phyloP scores from a whole-genome alignment of 1,140 invertebrate species.

The Hermatobates lingyangjiaoensis region DNA sequence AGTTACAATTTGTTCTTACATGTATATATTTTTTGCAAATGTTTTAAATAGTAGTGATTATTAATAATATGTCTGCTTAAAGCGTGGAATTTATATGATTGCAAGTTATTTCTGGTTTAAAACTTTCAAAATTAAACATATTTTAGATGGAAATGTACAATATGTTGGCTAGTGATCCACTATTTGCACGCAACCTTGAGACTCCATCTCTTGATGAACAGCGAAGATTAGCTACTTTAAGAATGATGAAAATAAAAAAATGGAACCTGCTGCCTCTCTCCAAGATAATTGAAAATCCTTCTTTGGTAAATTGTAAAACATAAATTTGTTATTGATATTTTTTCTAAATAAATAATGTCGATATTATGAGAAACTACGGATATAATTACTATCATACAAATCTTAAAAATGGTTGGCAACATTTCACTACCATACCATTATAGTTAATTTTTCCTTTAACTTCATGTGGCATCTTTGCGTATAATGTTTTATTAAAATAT shows the following conservation, averaged over 20 bases:
- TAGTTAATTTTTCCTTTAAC: too few relatives aligned
- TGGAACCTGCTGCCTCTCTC: constrained; percentile 19
- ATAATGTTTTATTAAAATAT: too few relatives aligned
- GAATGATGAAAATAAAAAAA: constrained; percentile 22
- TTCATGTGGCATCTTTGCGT: too few relatives aligned
- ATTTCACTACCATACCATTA: too few relatives aligned
- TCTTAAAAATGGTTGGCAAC: not conserved
- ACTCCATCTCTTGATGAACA: constrained; percentile 50
- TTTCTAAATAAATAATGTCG: not conserved
- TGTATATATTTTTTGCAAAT: not conserved
- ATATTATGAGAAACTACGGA: not conserved
- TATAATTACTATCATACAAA: not conserved
- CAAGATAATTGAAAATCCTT: constrained; percentile 23
- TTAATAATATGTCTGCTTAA: not conserved
- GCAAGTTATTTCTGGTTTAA: not conserved
- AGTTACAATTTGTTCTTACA: not conserved
- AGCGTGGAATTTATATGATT: not conserved
- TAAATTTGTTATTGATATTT: not conserved
- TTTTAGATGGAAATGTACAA: constrained; percentile 64
- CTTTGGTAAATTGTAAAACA: constrained; percentile 8
- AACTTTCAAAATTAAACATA: constrained; percentile 7
- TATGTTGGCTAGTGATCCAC: constrained; percentile 56
- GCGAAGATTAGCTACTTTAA: constrained; percentile 38
- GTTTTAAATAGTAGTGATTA: not conserved
- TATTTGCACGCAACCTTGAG: constrained; percentile 35